phyloP scores from a whole-genome alignment of 2,888 invertebrate species.

The Hemicrepidius hirtus region DNA sequence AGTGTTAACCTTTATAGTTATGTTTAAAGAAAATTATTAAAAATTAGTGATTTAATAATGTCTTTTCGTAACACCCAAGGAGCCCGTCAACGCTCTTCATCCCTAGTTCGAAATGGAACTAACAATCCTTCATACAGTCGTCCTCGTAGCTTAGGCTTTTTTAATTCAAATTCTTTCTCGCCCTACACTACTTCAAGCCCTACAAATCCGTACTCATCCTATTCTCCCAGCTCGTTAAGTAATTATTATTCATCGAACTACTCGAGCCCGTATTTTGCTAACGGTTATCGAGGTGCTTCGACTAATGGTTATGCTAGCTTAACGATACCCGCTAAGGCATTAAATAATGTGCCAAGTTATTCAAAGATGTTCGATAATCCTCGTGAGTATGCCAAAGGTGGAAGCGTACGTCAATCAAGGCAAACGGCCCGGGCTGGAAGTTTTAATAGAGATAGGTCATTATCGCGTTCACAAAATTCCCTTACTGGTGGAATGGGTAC shows the following conservation, averaged over 20 bases:
- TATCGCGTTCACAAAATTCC: constrained; percentile 67
- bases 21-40: background rate
- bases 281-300: constrained; percentile 70
- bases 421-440: constrained; percentile 62
- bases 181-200: constrained; percentile 51
- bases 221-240: constrained; percentile 32
- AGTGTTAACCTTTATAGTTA: constrained; percentile 6
- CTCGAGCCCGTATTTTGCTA: constrained; percentile 71
- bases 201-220: constrained; percentile 59
- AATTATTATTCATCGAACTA: constrained; percentile 65
- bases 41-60: constrained; percentile 50
- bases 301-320: constrained; percentile 82
- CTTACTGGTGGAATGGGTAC: constrained; percentile 69
- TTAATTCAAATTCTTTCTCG: constrained; percentile 44
- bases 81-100: constrained; percentile 67
- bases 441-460: constrained; percentile 66
- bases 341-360: constrained; percentile 74
- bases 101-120: constrained; percentile 61
- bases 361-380: constrained; percentile 67
- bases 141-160: constrained; percentile 58
- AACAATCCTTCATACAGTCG: constrained; percentile 54
- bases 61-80: constrained; percentile 66
- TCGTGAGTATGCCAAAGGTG: constrained; percentile 68
- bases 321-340: constrained; percentile 77
- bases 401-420: constrained; percentile 71